Evolutionary conservation across 2,113 vertebrate genomes (phyloP).

Genomic region (Ameiurus melas): DNA sequence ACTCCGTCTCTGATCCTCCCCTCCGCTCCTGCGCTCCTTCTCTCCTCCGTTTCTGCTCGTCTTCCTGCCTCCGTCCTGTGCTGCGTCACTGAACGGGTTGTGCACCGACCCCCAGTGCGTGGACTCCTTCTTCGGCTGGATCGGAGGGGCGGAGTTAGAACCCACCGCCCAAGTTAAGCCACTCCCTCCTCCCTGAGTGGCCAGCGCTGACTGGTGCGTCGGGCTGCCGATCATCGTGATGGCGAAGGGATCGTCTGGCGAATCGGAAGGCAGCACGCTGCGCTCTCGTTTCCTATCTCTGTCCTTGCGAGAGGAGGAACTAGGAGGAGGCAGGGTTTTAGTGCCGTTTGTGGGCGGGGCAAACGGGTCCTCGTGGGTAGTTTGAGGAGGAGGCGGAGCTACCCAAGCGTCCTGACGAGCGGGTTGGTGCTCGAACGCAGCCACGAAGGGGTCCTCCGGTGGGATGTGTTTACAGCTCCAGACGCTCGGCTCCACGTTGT

Average conservation of each 20-base stretch:
- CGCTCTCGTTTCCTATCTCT: conserved; percentile 67
- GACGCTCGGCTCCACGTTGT: conserved; percentile 64
- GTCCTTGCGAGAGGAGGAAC: conserved; percentile 62
- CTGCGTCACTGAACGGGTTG: conserved; percentile 71
- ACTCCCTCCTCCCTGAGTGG: conserved; percentile 39
- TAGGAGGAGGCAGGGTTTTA: conserved; percentile 62
- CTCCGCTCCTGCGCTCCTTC: conserved; percentile 61
- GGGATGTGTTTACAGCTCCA: conserved; percentile 77
- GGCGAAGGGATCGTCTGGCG: conserved; percentile 73
- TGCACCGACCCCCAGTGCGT: conserved; percentile 73
- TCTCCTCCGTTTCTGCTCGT: conserved; percentile 62
- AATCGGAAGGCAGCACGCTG: conserved; percentile 64
- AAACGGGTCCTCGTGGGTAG: conserved; percentile 62
- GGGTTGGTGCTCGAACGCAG: conserved; percentile 66
- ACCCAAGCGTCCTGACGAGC: conserved; percentile 50
- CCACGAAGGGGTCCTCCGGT: conserved; percentile 71
- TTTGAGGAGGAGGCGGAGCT: conserved; percentile 52
- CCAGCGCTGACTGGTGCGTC: conserved; percentile 70
- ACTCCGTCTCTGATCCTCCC: conserved; percentile 68
- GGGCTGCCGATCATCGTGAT: conserved; percentile 80
- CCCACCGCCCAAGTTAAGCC: conserved; percentile 31
- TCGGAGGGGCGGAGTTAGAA: conserved; percentile 50
- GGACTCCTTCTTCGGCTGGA: conserved; percentile 67
- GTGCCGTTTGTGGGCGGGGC: conserved; percentile 52
- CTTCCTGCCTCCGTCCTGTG: conserved; percentile 42